phyloP scores from a whole-genome alignment of 2,797 vertebrate species.

The Ctenopoma multispine region DNA sequence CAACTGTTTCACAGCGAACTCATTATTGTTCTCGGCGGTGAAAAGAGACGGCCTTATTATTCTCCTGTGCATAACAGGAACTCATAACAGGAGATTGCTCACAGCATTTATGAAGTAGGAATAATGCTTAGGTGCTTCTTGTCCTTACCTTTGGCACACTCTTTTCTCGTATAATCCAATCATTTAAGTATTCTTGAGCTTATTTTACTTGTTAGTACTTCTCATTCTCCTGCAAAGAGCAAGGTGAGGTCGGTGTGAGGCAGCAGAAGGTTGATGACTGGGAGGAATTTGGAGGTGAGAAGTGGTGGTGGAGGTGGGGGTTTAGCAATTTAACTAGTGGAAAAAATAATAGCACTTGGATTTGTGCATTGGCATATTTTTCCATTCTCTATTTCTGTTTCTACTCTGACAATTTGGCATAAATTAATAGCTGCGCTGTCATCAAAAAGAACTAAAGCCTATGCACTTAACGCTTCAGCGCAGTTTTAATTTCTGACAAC shows the following conservation, averaged over 20 bases:
- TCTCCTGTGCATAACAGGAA: conserved; percentile 66
- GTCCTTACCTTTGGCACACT: conserved; percentile 62
- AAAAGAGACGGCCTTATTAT: conserved; percentile 69
- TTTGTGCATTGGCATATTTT: conserved; percentile 14
- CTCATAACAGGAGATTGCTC: conserved; percentile 72
- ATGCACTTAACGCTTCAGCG: conserved; percentile 35
- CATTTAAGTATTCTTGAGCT: conserved; percentile 50
- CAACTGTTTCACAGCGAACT: conserved; percentile 58
- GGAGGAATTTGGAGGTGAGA: conserved; percentile 18
- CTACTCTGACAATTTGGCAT: conserved; percentile 46
- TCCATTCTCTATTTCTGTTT: conserved; percentile 9
- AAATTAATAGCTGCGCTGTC: conserved; percentile 55
- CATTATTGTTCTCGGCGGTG: conserved; percentile 66
- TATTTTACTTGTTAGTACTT: conserved; percentile 58
- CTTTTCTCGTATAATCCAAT: conserved; percentile 63
- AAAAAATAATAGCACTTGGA: conserved; percentile 16
- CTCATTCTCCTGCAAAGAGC: conserved; percentile 23
- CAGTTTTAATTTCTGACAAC: conserved; percentile 54
- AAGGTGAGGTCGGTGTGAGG: conserved; percentile 2
- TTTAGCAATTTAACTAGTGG: conserved; percentile 8
- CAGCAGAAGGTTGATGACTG: conserved; percentile 7
- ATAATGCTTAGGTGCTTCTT: conserved; percentile 63
- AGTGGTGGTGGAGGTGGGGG: background rate
- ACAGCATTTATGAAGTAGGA: conserved; percentile 62
- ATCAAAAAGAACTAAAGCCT: conserved; percentile 36